phyloP scores from a whole-genome alignment of 2,888 invertebrate species.

The Eutolmus rufibarbis region DNA sequence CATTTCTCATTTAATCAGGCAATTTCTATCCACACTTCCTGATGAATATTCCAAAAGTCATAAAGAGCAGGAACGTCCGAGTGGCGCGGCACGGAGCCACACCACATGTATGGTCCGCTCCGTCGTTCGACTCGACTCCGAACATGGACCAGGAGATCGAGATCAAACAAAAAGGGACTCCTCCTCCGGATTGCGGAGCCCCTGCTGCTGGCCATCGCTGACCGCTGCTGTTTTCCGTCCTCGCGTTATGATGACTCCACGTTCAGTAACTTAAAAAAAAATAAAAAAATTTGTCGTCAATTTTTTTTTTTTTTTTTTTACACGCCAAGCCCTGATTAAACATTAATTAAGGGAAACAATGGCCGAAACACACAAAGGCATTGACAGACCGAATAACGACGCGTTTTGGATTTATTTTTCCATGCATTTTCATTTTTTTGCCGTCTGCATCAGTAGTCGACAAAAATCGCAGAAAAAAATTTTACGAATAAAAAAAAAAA shows the following conservation, averaged over 20 bases:
- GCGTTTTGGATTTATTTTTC: conserved; percentile 40
- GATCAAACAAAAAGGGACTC: conserved; percentile 30
- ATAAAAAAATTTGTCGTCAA: conserved; percentile 25
- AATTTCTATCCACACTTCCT: conserved; percentile 13
- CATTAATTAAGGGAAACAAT: conserved; percentile 63
- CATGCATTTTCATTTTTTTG: conserved; percentile 30
- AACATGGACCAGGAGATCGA: neutral
- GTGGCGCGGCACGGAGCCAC: neutral
- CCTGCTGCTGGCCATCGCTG: neutral
- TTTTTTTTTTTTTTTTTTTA: conserved; percentile 39
- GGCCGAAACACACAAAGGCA: conserved; percentile 50
- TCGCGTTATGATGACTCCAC: conserved; percentile 33
- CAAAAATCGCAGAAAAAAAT: conserved; percentile 28
- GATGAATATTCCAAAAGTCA: conserved; percentile 19
- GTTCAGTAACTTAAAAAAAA: conserved; percentile 33
- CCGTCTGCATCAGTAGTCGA: conserved; percentile 33
- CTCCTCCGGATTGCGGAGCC: neutral
- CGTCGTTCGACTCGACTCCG: too few species aligned
- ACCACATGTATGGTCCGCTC: neutral
- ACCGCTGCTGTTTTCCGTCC: conserved; percentile 27
- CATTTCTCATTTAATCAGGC: conserved; percentile 11
- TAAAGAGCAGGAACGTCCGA: neutral
- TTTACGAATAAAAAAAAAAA: neutral
- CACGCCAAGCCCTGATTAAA: conserved; percentile 58
- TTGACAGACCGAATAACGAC: conserved; percentile 50